phyloP scores from a whole-genome alignment of 1,140 invertebrate species.

The Apis dorsata region DNA sequence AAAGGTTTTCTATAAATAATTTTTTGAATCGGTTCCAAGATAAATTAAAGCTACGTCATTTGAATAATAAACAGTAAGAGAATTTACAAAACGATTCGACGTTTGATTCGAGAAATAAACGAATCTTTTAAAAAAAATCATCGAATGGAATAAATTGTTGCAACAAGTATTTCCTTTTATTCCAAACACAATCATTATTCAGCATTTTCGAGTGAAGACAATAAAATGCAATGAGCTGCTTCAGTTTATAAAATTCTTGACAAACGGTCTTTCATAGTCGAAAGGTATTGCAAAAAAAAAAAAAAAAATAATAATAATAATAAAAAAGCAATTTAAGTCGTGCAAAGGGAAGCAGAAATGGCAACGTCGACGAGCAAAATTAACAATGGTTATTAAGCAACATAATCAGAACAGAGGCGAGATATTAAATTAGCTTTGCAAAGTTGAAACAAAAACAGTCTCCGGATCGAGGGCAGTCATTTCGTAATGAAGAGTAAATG shows the following conservation, averaged over 20 bases:
- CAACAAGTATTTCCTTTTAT: too few relatives aligned
- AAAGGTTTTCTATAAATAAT: constrained; percentile 14
- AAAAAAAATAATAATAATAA: neutral
- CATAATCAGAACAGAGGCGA: neutral
- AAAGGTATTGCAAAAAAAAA: neutral
- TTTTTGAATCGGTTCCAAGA: constrained; percentile 16
- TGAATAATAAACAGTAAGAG: neutral
- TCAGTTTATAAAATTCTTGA: neutral
- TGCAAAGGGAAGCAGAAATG: neutral
- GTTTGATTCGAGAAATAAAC: too few relatives aligned
- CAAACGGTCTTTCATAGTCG: neutral
- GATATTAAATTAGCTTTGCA: constrained; percentile 32
- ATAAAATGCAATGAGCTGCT: neutral
- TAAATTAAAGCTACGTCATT: neutral
- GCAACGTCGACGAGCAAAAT: neutral
- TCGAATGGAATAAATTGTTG: too few relatives aligned
- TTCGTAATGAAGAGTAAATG: constrained; percentile 38
- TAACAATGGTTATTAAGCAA: constrained; percentile 22
- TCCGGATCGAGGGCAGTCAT: neutral
- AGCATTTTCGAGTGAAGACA: neutral
- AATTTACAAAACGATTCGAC: neutral
- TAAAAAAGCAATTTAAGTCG: too few relatives aligned
- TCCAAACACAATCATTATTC: too few relatives aligned
- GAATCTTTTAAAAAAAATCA: too few relatives aligned
- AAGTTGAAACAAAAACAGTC: constrained; percentile 9